phyloP scores from a whole-genome alignment of 37 sponge, comb jelly and placozoan species.

The Beroe forskalii region DNA sequence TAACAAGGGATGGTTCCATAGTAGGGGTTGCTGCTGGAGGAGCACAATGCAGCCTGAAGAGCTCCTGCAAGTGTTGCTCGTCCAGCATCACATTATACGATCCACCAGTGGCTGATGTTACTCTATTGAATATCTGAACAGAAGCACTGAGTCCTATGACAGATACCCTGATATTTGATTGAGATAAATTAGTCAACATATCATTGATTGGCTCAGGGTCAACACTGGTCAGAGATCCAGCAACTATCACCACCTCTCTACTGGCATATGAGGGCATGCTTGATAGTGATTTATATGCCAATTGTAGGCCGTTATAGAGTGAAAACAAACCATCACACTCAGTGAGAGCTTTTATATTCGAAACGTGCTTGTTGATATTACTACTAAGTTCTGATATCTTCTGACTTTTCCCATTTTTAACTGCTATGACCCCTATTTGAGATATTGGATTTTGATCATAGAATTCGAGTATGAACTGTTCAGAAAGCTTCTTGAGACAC shows the following conservation, averaged over 20 bases:
- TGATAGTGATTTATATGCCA: constrained; percentile 67
- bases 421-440: constrained; percentile 85
- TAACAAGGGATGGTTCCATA: constrained; percentile 46
- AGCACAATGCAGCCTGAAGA: constrained; percentile 76
- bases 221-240: constrained; percentile 84
- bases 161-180: constrained; percentile 74
- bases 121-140: constrained; percentile 80
- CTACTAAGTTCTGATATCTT: constrained; percentile 78
- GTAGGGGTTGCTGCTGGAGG: constrained; percentile 81
- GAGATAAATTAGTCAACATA: constrained; percentile 67
- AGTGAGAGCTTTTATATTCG: neutral
- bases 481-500: constrained; percentile 69
- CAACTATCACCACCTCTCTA: constrained; percentile 81
- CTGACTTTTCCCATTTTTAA: constrained; percentile 78
- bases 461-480: constrained; percentile 79
- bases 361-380: constrained; percentile 64
- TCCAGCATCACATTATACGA: constrained; percentile 75
- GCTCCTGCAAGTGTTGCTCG: constrained; percentile 85
- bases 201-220: constrained; percentile 90
- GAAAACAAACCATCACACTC: constrained; percentile 73
- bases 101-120: constrained; percentile 83
- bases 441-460: constrained; percentile 96
- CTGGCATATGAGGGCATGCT: constrained; percentile 83
- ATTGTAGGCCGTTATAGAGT: constrained; percentile 73
- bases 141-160: constrained; percentile 88